These are phyloP conservation scores for Virgularia gustaviana DNA, from an alignment of 92 coral and sea anemone species.

Conservation along the genomic window DNA sequence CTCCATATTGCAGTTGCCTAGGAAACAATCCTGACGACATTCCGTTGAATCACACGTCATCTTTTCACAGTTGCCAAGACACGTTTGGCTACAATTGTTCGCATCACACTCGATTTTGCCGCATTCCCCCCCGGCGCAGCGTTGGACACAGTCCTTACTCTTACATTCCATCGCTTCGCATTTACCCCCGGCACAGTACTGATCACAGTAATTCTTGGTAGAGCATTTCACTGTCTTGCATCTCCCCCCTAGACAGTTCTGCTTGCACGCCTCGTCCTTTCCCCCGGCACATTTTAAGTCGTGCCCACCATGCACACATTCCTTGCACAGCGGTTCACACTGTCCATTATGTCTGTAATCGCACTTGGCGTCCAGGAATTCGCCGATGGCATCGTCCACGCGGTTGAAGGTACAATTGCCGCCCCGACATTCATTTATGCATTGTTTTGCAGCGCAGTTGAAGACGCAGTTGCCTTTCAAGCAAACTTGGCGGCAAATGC, in stretches of 20 bases:
- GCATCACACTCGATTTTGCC: slow-evolving; percentile 23
- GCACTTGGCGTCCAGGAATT: slow-evolving; percentile 35
- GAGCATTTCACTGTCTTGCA: slow-evolving; percentile 30
- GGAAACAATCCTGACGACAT: slow-evolving; percentile 30
- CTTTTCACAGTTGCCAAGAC: slow-evolving; percentile 19
- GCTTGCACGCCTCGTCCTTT: slow-evolving; percentile 10
- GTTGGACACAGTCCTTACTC: slow-evolving; percentile 7
- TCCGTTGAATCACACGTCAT: slow-evolving; percentile 24
- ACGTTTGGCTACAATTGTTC: slow-evolving; percentile 27
- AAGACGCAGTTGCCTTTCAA: slow-evolving; percentile 33
- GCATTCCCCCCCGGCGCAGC: slow-evolving; percentile 34
- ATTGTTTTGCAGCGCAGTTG: slow-evolving; percentile 38
- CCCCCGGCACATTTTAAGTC: slow-evolving; percentile 2
- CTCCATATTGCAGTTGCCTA: slow-evolving; percentile 26
- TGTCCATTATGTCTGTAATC: slow-evolving; percentile 41
- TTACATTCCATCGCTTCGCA: slow-evolving; percentile 28
- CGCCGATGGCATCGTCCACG: neutral
- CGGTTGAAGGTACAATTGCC: slow-evolving; percentile 28
- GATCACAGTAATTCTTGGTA: slow-evolving; percentile 1
- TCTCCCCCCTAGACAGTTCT: slow-evolving; percentile 20
- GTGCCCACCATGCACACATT: slow-evolving; percentile 20
- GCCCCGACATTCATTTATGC: slow-evolving; percentile 29
- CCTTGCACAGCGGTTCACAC: slow-evolving; percentile 38
- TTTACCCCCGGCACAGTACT: slow-evolving; percentile 24
- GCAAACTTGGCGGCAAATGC: slow-evolving; percentile 28